Percentiles rank a stretch among this genome's conserved stretches.
Conservation (phyloP, 2,888 invertebrate species). For the Hyposoter didymator region DNA sequence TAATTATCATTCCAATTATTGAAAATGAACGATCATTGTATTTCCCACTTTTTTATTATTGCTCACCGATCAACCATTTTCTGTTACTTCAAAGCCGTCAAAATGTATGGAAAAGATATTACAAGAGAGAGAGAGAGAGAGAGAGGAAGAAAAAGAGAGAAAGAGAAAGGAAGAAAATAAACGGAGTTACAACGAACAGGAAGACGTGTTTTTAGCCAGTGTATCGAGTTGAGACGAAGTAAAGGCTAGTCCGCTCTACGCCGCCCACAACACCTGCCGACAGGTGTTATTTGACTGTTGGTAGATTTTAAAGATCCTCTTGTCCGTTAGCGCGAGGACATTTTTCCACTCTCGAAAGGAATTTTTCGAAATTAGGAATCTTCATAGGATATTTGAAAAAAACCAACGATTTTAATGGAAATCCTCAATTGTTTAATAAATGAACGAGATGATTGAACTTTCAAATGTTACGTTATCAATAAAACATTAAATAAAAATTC, state of each 20-base stretch:
- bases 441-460: background rate
- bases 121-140: background rate
- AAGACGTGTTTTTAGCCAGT: slow-evolving; percentile 51
- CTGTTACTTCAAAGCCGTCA: slow-evolving; percentile 20
- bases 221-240: slow-evolving; percentile 43
- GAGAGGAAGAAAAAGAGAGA: slow-evolving; percentile 12
- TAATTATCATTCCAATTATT: background rate
- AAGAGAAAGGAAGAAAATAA: slow-evolving; percentile 46
- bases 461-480: background rate
- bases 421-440: background rate
- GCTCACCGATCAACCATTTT: slow-evolving; percentile 13
- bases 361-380: background rate
- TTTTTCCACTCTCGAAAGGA: slow-evolving; percentile 21
- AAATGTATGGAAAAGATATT: background rate
- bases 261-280: slow-evolving; percentile 76
- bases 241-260: slow-evolving; percentile 59
- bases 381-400: background rate
- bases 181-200: slow-evolving; percentile 56
- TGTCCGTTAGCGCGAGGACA: slow-evolving; percentile 17
- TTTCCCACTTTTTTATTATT: slow-evolving; percentile 25
- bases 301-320: slow-evolving; percentile 66
- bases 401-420: background rate
- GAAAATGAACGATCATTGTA: background rate
- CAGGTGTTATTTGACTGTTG: slow-evolving; percentile 76
- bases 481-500: background rate